phyloP scores from a whole-genome alignment of 2,113 vertebrate genomes.

The Brevimyrus niger region DNA sequence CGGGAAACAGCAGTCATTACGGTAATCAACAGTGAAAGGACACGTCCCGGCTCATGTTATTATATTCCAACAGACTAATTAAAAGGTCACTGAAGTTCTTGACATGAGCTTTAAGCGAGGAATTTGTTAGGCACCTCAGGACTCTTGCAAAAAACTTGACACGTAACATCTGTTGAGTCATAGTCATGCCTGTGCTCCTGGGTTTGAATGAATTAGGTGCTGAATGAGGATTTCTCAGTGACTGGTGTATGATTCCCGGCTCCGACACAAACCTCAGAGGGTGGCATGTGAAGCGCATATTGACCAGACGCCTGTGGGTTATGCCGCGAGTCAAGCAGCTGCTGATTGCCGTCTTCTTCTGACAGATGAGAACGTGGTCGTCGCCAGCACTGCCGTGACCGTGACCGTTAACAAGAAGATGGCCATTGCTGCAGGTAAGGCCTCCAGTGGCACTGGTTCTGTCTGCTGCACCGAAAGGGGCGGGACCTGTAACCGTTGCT shows the following conservation, averaged over 20 bases:
- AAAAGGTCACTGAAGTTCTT: background rate
- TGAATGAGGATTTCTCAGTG: background rate
- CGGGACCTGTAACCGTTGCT: background rate
- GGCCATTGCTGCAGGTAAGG: conserved; percentile 89
- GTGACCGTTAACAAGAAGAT: conserved; percentile 77
- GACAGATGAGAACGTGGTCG: conserved; percentile 66
- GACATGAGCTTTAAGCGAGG: background rate
- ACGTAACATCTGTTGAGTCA: background rate
- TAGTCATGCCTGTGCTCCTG: background rate
- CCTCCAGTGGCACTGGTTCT: background rate
- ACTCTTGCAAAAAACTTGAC: background rate
- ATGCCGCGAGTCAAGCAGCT: background rate
- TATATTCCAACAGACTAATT: background rate
- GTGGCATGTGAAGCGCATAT: background rate
- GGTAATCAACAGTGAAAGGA: background rate
- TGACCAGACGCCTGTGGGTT: background rate
- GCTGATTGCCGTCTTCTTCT: conserved; percentile 34
- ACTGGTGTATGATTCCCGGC: background rate
- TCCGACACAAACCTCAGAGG: background rate
- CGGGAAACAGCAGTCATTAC: background rate
- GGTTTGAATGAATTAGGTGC: background rate
- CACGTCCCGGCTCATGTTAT: background rate
- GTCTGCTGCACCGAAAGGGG: background rate
- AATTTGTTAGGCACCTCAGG: background rate
- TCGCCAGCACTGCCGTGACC: conserved; percentile 72